A percentile compares a stretch with the other conserved stretches of the same genome.
phyloP scores from a whole-genome alignment of 2,888 invertebrate species.

The Caenorhabditis zanzibari region DNA sequence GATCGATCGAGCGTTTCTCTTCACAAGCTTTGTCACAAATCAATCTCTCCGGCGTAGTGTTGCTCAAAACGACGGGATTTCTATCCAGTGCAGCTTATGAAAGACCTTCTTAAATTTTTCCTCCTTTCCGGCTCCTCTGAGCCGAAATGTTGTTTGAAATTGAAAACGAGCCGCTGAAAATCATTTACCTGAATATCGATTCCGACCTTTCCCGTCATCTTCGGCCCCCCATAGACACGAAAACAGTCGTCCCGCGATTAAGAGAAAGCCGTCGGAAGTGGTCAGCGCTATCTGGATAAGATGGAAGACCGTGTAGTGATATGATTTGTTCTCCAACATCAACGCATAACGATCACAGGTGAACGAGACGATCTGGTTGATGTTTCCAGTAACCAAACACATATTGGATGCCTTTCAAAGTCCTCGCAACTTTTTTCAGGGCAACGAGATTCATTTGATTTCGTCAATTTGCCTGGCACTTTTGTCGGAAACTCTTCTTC shows the following conservation, averaged over 20 bases:
- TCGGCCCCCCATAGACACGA: constrained; percentile 85
- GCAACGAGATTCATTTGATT: no score
- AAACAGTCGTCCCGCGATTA: constrained; percentile 89
- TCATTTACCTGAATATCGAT: constrained; percentile 66
- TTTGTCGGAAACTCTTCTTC: no score
- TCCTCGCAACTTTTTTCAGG: no score
- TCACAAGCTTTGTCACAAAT: constrained; percentile 59
- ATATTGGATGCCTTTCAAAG: no score
- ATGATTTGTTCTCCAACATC: constrained; percentile 81
- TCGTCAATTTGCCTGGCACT: no score
- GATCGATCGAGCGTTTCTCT: no score
- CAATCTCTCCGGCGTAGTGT: constrained; percentile 49
- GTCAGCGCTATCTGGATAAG: constrained; percentile 94
- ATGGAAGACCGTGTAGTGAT: constrained; percentile 94
- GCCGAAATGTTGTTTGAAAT: constrained; percentile 66
- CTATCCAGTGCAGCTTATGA: constrained; percentile 56
- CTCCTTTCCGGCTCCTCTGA: constrained; percentile 63
- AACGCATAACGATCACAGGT: constrained; percentile 87
- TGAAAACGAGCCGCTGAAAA: constrained; percentile 13
- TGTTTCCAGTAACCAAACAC: no score
- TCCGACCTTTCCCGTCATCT: constrained; percentile 90
- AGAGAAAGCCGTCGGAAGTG: constrained; percentile 91
- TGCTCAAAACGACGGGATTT: constrained; percentile 71
- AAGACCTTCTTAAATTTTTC: constrained; percentile 62
- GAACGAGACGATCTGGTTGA: constrained; percentile 84